These are phyloP conservation scores for Elegia similella DNA, from an alignment of 2,888 invertebrate species.

Conservation along the genomic window DNA sequence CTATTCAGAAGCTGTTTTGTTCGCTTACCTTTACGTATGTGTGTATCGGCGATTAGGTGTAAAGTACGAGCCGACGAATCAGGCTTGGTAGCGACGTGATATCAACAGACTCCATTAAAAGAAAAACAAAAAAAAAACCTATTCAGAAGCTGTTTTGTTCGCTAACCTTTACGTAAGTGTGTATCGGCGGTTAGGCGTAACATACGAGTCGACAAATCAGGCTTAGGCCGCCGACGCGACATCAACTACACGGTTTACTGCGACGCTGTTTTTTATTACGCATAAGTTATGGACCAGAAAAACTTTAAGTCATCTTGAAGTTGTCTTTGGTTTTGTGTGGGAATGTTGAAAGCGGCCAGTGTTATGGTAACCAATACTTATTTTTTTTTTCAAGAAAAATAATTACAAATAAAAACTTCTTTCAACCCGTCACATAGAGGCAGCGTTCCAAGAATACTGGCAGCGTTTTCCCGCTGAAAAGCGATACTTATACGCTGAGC, in stretches of 20 bases:
- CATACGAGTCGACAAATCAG: conserved; percentile 75
- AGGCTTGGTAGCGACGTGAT: conserved; percentile 75
- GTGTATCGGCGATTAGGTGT: conserved; percentile 45
- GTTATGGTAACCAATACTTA: background rate
- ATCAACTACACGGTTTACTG: conserved; percentile 69
- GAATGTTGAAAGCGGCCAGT: conserved; percentile 1
- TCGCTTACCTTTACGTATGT: conserved; percentile 10
- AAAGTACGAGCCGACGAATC: conserved; percentile 74
- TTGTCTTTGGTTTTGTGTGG: conserved; percentile 10
- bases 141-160: background rate
- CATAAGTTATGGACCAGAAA: conserved; percentile 50
- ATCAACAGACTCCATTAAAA: too few species aligned
- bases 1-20: background rate
- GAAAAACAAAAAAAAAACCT: background rate
- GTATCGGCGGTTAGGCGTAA: conserved; percentile 52
- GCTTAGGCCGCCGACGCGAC: conserved; percentile 70
- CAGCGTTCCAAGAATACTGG: too few species aligned
- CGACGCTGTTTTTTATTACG: conserved; percentile 64
- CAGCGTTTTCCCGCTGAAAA: too few species aligned
- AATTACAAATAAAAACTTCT: too few species aligned
- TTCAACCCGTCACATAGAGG: too few species aligned
- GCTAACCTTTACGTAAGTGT: conserved; percentile 11
- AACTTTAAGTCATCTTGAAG: conserved; percentile 26
- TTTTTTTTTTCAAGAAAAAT: too few species aligned
- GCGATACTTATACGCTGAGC: too few species aligned